phyloP scores from a whole-genome alignment of 2,888 invertebrate species.

The Meta bourneti region DNA sequence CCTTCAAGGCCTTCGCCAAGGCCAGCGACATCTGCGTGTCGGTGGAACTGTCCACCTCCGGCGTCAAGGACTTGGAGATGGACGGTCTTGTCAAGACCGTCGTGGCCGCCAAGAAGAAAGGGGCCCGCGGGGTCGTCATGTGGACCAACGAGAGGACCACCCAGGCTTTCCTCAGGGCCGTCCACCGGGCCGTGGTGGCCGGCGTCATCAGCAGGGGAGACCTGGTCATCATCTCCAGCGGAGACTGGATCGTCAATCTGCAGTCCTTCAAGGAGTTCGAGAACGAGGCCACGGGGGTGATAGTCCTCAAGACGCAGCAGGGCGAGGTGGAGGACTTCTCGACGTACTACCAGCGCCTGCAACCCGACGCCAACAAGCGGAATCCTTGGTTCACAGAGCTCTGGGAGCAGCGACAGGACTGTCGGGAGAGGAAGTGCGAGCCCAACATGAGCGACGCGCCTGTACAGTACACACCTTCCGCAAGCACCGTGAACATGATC shows the following conservation, averaged over 20 bases:
- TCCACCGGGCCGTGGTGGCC: conserved; percentile 63
- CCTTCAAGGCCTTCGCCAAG: conserved; percentile 66
- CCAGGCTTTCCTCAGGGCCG: conserved; percentile 53
- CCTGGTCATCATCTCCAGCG: conserved; percentile 70
- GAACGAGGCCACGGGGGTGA: conserved; percentile 72
- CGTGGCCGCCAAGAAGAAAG: conserved; percentile 68
- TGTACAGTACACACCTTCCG: conserved; percentile 73
- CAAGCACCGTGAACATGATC: conserved; percentile 79
- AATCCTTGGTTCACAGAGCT: conserved; percentile 82
- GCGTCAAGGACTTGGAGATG: conserved; percentile 54
- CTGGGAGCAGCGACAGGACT: conserved; percentile 79
- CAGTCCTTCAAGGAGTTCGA: conserved; percentile 75
- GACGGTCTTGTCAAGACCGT: conserved; percentile 57
- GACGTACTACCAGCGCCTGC: conserved; percentile 78
- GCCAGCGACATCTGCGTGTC: conserved; percentile 73
- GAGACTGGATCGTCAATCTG: conserved; percentile 75
- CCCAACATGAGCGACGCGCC: conserved; percentile 77
- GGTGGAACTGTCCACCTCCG: conserved; percentile 32
- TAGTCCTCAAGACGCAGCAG: conserved; percentile 68
- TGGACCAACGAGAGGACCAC: conserved; percentile 65
- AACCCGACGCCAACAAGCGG: conserved; percentile 78
- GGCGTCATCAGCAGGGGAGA: conserved; percentile 65
- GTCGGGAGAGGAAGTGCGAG: conserved; percentile 79
- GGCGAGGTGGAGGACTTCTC: conserved; percentile 78
- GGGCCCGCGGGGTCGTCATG: conserved; percentile 74